Conservation (phyloP, 2,113 vertebrate species). For the Cavia aperea region DNA sequence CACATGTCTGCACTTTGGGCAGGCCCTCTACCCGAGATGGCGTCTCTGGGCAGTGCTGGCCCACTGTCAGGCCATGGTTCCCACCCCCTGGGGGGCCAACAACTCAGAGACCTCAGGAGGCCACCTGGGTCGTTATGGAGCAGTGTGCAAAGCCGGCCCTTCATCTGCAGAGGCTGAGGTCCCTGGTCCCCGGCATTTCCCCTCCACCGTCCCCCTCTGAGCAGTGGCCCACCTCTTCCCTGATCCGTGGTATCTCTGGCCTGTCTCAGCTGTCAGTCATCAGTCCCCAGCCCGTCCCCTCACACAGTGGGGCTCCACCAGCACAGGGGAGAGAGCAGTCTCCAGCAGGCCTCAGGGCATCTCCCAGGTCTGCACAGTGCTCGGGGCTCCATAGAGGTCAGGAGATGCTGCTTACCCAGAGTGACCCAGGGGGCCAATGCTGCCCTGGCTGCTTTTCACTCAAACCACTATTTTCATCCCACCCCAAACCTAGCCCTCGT, state of each 20-base stretch:
- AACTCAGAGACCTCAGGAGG: background rate
- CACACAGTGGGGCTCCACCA: background rate
- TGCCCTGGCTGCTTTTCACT: too few relatives aligned
- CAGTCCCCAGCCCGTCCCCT: background rate
- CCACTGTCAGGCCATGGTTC: background rate
- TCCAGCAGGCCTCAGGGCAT: background rate
- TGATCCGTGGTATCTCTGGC: background rate
- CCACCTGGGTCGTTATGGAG: background rate
- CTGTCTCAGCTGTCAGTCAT: background rate
- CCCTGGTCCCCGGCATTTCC: background rate
- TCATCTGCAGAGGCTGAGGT: background rate
- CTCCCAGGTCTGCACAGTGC: background rate
- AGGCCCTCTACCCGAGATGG: background rate
- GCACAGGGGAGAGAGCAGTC: background rate
- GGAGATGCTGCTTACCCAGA: background rate
- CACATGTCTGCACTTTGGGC: background rate
- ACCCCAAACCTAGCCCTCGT: background rate
- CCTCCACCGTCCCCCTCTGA: background rate
- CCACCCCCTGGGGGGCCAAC: background rate
- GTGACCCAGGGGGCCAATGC: rapidly evolving
- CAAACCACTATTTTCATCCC: background rate
- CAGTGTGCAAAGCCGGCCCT: background rate
- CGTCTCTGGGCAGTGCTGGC: too few relatives aligned
- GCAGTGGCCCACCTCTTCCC: background rate
- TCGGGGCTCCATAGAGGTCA: background rate